phyloP scores from a whole-genome alignment of 2,797 vertebrate species.

The Thamnophis elegans region DNA sequence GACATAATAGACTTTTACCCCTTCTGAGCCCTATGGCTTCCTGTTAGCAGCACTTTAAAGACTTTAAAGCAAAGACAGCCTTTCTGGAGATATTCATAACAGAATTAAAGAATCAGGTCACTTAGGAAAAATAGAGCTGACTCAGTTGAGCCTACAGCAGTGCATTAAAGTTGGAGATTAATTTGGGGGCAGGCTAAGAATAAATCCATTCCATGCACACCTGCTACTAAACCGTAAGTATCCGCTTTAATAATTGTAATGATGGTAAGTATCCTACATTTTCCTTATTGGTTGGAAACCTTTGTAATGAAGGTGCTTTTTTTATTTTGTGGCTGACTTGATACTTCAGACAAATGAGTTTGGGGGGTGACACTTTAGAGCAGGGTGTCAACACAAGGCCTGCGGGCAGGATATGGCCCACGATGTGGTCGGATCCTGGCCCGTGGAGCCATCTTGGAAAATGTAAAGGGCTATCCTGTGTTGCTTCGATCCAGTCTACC shows the following conservation, averaged over 20 bases:
- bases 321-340: neutral
- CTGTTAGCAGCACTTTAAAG: slow-evolving; percentile 70
- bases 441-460: too few relatives aligned
- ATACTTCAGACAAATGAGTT: neutral
- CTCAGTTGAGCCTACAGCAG: slow-evolving; percentile 76
- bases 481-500: too few relatives aligned
- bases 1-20: slow-evolving; percentile 70
- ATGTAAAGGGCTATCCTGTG: too few relatives aligned
- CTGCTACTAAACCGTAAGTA: slow-evolving; percentile 53
- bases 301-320: slow-evolving; percentile 28
- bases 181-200: slow-evolving; percentile 62
- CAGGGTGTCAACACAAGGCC: too few relatives aligned
- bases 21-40: slow-evolving; percentile 60
- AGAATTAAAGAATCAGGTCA: slow-evolving; percentile 91
- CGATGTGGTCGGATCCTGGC: too few relatives aligned
- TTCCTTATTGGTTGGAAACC: slow-evolving; percentile 37
- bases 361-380: neutral
- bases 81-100: slow-evolving; percentile 87
- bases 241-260: slow-evolving; percentile 54
- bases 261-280: slow-evolving; percentile 47
- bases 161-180: slow-evolving; percentile 73
- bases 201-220: slow-evolving; percentile 63
- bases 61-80: slow-evolving; percentile 72
- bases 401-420: too few relatives aligned
- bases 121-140: slow-evolving; percentile 90